phyloP scores from a whole-genome alignment of 2,797 vertebrate species.

The Holocentrus rufus region DNA sequence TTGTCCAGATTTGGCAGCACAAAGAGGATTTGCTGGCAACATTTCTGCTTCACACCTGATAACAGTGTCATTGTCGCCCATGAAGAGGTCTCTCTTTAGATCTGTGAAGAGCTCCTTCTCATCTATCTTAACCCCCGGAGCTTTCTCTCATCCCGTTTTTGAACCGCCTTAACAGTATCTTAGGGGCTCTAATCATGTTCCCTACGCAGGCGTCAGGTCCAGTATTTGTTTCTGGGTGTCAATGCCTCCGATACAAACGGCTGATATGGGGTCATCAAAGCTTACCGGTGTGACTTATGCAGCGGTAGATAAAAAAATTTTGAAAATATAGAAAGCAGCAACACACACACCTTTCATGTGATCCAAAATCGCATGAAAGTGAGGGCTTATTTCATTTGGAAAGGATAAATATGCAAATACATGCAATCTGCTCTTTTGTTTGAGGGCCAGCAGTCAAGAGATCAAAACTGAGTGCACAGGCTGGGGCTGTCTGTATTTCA shows the following conservation, averaged over 20 bases:
- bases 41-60: conserved; percentile 68
- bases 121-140: conserved; percentile 48
- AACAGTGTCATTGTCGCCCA: conserved; percentile 59
- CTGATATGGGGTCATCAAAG: conserved; percentile 44
- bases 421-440: conserved; percentile 41
- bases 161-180: conserved; percentile 5
- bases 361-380: conserved; percentile 32
- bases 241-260: conserved; percentile 23
- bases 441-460: conserved; percentile 42
- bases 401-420: conserved; percentile 50
- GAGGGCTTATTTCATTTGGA: conserved; percentile 28
- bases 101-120: conserved; percentile 53
- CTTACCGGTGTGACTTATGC: conserved; percentile 25
- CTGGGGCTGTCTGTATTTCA: conserved; percentile 25
- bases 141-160: conserved; percentile 28
- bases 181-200: conserved; percentile 44
- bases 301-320: conserved; percentile 18
- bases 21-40: conserved; percentile 64
- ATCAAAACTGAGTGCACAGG: conserved; percentile 31
- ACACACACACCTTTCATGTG: conserved; percentile 9
- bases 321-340: conserved; percentile 8
- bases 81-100: conserved; percentile 56
- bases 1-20: conserved; percentile 52
- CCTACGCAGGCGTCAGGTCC: conserved; percentile 19
- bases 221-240: conserved; percentile 38